Evolutionary conservation across 2,797 vertebrate species (phyloP).

Genomic region (Alectoris magna): DNA sequence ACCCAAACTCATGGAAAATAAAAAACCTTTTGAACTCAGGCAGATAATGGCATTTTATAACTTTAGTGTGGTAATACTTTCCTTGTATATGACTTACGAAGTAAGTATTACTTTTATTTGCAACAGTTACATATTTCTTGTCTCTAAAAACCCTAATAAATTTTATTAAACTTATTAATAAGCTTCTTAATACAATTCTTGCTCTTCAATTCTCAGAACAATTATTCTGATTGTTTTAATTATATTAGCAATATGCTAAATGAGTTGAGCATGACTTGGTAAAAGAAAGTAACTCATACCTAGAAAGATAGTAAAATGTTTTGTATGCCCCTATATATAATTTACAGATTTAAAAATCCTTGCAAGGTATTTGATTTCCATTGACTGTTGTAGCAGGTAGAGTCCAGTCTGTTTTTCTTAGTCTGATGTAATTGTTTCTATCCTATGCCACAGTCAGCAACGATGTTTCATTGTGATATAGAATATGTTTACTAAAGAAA

Average conservation of each 20-base stretch:
- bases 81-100: conserved; percentile 96
- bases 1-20: conserved; percentile 95
- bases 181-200: not conserved
- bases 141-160: not conserved
- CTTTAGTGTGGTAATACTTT: conserved; percentile 90
- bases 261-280: not conserved
- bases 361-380: not conserved
- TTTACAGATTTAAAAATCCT: not conserved
- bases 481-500: not conserved
- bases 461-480: not conserved
- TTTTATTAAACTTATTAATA: not conserved
- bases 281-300: not conserved
- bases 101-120: conserved; percentile 77
- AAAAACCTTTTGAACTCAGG: conserved; percentile 92
- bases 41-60: conserved; percentile 90
- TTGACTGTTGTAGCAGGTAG: not conserved
- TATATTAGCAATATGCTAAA: not conserved
- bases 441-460: not conserved
- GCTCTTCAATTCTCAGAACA: not conserved
- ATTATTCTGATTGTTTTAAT: not conserved
- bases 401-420: not conserved
- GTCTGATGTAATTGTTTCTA: not conserved
- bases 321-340: not conserved
- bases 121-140: not conserved
- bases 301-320: not conserved